These are phyloP conservation scores for Eolophus roseicapilla DNA, from an alignment of 2,113 vertebrate genomes.

Conservation along the genomic window DNA sequence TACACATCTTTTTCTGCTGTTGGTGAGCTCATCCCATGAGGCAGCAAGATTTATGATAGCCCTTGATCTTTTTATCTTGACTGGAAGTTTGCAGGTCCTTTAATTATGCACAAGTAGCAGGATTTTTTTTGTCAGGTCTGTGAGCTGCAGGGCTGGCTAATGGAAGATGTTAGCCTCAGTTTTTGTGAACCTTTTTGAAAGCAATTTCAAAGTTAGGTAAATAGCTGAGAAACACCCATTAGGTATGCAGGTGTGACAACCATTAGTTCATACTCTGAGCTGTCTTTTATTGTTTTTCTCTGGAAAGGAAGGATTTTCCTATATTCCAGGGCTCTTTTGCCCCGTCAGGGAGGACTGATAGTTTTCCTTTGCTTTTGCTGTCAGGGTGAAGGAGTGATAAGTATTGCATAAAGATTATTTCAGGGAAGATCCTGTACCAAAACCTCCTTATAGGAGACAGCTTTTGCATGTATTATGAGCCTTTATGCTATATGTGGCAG, in stretches of 20 bases:
- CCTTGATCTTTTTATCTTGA: conserved; percentile 51
- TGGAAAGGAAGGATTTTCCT: background rate
- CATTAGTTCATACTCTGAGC: background rate
- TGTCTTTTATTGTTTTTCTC: background rate
- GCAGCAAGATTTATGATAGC: conserved; percentile 25
- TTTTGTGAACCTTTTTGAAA: background rate
- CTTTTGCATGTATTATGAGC: background rate
- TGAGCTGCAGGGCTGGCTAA: background rate
- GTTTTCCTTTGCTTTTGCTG: background rate
- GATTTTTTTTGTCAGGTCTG: background rate
- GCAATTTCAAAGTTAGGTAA: background rate
- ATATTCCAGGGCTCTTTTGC: background rate
- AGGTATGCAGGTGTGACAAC: background rate
- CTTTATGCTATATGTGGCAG: background rate
- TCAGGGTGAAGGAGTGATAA: background rate
- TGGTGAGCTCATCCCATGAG: background rate
- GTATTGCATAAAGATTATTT: background rate
- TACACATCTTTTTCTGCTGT: background rate
- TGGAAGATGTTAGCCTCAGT: background rate
- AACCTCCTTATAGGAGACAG: background rate
- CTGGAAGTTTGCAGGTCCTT: conserved; percentile 38
- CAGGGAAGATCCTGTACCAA: background rate
- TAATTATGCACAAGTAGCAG: conserved; percentile 12
- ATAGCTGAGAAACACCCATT: background rate
- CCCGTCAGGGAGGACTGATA: background rate